Percentiles rank a stretch among this genome's conserved stretches.
Evolutionary conservation across 1,140 invertebrate genomes (phyloP).

Genomic region (Zaprionus ghesquierei): DNA sequence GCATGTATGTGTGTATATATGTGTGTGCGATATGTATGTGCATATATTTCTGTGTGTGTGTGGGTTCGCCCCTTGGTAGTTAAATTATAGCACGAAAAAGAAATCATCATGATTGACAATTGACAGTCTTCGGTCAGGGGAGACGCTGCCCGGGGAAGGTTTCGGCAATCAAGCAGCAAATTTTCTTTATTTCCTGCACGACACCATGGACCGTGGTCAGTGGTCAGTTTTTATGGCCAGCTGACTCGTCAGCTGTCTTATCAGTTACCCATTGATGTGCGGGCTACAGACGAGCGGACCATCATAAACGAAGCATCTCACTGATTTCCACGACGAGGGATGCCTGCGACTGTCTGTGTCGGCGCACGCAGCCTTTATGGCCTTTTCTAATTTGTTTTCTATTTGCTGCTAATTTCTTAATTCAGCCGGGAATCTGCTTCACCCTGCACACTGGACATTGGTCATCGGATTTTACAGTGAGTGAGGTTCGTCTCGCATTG

Average conservation of each 20-base stretch:
- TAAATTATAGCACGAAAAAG: constrained; percentile 71
- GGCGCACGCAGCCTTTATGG: no score
- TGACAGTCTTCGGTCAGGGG: constrained; percentile 35
- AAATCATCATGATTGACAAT: constrained; percentile 61
- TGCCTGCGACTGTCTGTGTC: constrained; percentile 7
- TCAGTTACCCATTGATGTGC: constrained; percentile 30
- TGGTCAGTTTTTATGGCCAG: constrained; percentile 72
- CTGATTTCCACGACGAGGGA: constrained; percentile 52
- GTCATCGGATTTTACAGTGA: constrained; percentile 41
- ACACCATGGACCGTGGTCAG: constrained; percentile 28
- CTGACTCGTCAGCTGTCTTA: constrained; percentile 45
- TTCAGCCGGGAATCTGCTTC: constrained; percentile 46
- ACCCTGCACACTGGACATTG: constrained; percentile 6
- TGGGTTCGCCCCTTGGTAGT: constrained; percentile 30
- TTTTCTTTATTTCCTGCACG: constrained; percentile 55
- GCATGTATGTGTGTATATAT: neutral
- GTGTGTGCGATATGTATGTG: neutral
- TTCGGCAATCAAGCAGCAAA: constrained; percentile 51
- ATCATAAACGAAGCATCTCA: constrained; percentile 76
- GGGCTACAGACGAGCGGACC: constrained; percentile 57
- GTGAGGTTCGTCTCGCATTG: constrained; percentile 34
- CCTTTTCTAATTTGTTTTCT: constrained; percentile 80
- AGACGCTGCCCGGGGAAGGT: neutral
- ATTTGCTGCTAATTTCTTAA: constrained; percentile 79
- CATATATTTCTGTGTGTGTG: neutral